Evolutionary conservation across 1,140 invertebrate genomes (phyloP).

Genomic region (Drosophila nannoptera): DNA sequence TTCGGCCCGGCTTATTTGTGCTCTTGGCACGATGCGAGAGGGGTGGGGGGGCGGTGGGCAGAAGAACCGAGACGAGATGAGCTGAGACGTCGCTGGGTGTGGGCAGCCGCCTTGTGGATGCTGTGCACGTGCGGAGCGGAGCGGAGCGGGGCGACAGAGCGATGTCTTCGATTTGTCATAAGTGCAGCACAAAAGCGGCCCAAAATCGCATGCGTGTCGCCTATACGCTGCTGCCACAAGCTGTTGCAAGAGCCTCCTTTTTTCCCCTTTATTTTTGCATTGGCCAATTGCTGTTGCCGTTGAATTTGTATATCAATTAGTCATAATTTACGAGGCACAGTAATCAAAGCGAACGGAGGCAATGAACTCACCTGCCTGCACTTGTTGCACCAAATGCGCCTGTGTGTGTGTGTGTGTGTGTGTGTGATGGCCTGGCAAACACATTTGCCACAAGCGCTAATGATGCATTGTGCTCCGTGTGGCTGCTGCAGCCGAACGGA

Average conservation of each 20-base stretch:
- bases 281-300: constrained; percentile 23
- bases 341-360: constrained; percentile 60
- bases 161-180: constrained; percentile 45
- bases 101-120: constrained; percentile 51
- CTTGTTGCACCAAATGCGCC: constrained; percentile 58
- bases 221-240: constrained; percentile 18
- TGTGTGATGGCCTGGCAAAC: constrained; percentile 51
- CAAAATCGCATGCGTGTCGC: constrained; percentile 57
- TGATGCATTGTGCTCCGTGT: constrained; percentile 70
- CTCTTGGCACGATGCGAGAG: too few species aligned
- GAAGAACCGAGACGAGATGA: constrained; percentile 42
- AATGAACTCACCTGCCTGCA: constrained; percentile 64
- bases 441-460: constrained; percentile 72
- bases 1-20: constrained; percentile 47
- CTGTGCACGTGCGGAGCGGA: constrained; percentile 59
- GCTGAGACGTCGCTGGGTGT: constrained; percentile 24
- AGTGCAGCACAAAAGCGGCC: constrained; percentile 36
- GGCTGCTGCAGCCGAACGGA: constrained; percentile 21
- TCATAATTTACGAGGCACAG: constrained; percentile 70
- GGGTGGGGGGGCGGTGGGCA: too few species aligned
- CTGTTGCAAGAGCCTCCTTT: background rate
- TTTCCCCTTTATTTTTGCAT: background rate
- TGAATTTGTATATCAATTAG: constrained; percentile 75
- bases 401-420: constrained; percentile 30
- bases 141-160: background rate